Conservation (phyloP, 2,888 invertebrate species). For the Agrotis ipsilon region DNA sequence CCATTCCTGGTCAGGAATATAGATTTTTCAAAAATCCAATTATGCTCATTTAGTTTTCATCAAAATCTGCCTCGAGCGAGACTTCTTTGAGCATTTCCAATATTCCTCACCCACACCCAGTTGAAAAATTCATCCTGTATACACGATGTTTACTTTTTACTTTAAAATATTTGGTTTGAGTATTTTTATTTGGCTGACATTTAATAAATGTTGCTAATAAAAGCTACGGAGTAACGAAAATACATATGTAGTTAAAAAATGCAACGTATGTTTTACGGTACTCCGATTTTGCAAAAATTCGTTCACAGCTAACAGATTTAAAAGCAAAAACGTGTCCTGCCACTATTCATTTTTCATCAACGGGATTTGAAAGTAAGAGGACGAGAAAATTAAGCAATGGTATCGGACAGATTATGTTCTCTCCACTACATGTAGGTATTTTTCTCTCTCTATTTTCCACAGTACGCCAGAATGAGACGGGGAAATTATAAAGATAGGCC, state of each 20-base stretch:
- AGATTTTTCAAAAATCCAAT: too few species aligned
- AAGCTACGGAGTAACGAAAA: not conserved
- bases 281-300: constrained; percentile 10
- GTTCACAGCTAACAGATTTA: not conserved
- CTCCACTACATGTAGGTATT: too few species aligned
- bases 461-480: constrained; percentile 25
- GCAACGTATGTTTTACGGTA: constrained; percentile 2
- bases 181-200: too few species aligned
- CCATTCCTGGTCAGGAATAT: too few species aligned
- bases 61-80: too few species aligned
- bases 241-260: not conserved
- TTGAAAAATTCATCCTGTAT: too few species aligned
- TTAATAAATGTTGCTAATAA: constrained; percentile 1
- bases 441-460: constrained; percentile 35
- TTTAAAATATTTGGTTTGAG: not conserved
- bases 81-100: too few species aligned
- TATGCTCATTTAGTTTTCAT: too few species aligned
- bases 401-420: constrained; percentile 49
- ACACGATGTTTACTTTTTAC: too few species aligned
- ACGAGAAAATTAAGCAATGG: constrained; percentile 53
- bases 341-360: constrained; percentile 46
- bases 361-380: constrained; percentile 23
- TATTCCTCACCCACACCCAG: too few species aligned
- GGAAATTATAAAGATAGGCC: not conserved
- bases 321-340: constrained; percentile 35